These are phyloP conservation scores for Apotomis turbidana DNA, from an alignment of 2,888 invertebrate genomes.

Conservation along the genomic window DNA sequence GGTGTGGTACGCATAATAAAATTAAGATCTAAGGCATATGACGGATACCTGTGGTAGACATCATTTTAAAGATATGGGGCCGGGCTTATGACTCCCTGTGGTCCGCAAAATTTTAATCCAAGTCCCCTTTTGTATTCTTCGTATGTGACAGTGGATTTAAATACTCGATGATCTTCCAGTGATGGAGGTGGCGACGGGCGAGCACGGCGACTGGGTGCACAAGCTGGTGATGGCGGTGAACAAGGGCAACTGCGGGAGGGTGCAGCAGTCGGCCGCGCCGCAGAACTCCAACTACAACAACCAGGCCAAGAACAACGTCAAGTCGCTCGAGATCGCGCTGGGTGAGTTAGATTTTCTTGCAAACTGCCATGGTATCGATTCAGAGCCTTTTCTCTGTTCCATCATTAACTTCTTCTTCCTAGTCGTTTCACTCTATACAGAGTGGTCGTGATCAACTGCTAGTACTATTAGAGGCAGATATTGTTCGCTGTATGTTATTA, in stretches of 20 bases:
- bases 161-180: conserved; percentile 82
- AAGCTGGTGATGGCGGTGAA: conserved; percentile 93
- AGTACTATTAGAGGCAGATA: no score
- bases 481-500: no score
- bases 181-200: conserved; percentile 97
- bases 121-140: no score
- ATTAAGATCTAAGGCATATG: no score
- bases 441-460: no score
- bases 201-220: conserved; percentile 95
- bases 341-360: conserved; percentile 53
- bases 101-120: no score
- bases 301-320: conserved; percentile 82
- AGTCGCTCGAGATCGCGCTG: conserved; percentile 69
- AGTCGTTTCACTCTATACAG: no score
- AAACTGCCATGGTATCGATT: background rate
- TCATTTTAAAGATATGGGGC: background rate
- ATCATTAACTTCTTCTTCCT: no score
- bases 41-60: background rate
- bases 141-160: no score
- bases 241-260: conserved; percentile 88
- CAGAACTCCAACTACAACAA: conserved; percentile 76
- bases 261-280: conserved; percentile 69
- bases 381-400: no score
- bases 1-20: no score
- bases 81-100: no score